Percentiles rank a stretch among this genome's conserved stretches.
These are phyloP conservation scores for Syrrhaptes paradoxus DNA, from an alignment of 2,113 vertebrate genomes.

Conservation along the genomic window DNA sequence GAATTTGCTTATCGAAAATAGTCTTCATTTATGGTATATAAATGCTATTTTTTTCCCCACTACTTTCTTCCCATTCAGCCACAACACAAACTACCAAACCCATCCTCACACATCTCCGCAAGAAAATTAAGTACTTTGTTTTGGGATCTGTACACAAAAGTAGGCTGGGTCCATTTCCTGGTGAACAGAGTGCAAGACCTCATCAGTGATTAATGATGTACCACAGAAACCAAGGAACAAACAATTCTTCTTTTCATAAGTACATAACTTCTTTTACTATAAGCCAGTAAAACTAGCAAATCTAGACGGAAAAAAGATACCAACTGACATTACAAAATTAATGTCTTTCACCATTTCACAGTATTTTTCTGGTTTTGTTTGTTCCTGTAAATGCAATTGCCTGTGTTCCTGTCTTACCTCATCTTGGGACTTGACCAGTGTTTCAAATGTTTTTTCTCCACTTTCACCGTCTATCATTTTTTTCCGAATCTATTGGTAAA, in stretches of 20 bases:
- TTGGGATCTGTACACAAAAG: not conserved
- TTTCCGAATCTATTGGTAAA: constrained; percentile 85
- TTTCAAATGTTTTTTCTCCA: constrained; percentile 91
- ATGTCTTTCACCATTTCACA: not conserved
- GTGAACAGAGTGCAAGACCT: constrained; percentile 12
- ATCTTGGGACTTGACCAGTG: constrained; percentile 96
- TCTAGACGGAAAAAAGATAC: not conserved
- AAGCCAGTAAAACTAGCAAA: not conserved
- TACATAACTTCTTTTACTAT: not conserved
- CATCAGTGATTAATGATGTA: constrained; percentile 48
- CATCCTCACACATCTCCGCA: not conserved
- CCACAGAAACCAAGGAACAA: constrained; percentile 30
- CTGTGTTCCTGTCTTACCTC: constrained; percentile 82
- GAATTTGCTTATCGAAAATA: not conserved
- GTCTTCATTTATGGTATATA: not conserved
- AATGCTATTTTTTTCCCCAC: not conserved
- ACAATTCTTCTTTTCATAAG: not conserved
- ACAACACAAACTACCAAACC: not conserved
- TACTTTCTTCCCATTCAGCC: not conserved
- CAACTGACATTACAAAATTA: not conserved
- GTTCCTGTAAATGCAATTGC: not conserved
- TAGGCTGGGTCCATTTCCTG: constrained; percentile 30
- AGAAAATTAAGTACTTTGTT: constrained; percentile 28
- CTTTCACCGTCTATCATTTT: constrained; percentile 96
- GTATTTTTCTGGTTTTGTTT: not conserved